These are phyloP conservation scores for Aphelenchoides besseyi DNA, from an alignment of 1,140 invertebrate species.

Conservation along the genomic window DNA sequence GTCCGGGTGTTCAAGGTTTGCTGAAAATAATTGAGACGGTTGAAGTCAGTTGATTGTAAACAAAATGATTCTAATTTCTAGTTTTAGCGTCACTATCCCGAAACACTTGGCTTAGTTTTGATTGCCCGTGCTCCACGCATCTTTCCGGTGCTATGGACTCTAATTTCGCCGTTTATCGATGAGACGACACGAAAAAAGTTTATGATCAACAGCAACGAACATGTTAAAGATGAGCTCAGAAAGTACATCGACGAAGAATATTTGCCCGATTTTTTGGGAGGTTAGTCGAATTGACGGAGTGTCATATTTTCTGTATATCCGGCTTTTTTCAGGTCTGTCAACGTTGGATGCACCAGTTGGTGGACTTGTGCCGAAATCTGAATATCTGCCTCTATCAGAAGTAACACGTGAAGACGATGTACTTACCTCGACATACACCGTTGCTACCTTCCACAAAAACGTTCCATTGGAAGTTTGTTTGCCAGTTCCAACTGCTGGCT, in stretches of 20 bases:
- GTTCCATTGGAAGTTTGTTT: slow-evolving; percentile 68
- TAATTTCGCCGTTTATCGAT: slow-evolving; percentile 93
- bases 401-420: slow-evolving; percentile 66
- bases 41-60: slow-evolving; percentile 65
- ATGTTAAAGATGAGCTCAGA: slow-evolving; percentile 66
- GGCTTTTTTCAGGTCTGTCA: slow-evolving; percentile 25
- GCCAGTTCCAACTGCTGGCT: slow-evolving; percentile 76
- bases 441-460: slow-evolving; percentile 46
- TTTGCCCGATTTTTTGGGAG: slow-evolving; percentile 86
- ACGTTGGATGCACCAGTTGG: slow-evolving; percentile 72
- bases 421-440: slow-evolving; percentile 58
- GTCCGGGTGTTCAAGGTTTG: slow-evolving; percentile 82
- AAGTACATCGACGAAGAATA: slow-evolving; percentile 82
- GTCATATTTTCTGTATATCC: not conserved
- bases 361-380: slow-evolving; percentile 79
- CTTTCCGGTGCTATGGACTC: slow-evolving; percentile 93
- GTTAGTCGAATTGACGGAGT: slow-evolving; percentile 74
- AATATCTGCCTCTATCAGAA: slow-evolving; percentile 77
- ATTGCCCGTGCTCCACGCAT: slow-evolving; percentile 83
- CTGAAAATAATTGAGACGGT: slow-evolving; percentile 90
- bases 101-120: slow-evolving; percentile 82
- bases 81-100: slow-evolving; percentile 79
- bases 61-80: slow-evolving; percentile 28
- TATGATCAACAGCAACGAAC: slow-evolving; percentile 59
- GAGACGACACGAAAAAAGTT: slow-evolving; percentile 91